These are phyloP conservation scores for Olivierus martensii DNA, from an alignment of 1,140 invertebrate genomes.

Conservation along the genomic window DNA sequence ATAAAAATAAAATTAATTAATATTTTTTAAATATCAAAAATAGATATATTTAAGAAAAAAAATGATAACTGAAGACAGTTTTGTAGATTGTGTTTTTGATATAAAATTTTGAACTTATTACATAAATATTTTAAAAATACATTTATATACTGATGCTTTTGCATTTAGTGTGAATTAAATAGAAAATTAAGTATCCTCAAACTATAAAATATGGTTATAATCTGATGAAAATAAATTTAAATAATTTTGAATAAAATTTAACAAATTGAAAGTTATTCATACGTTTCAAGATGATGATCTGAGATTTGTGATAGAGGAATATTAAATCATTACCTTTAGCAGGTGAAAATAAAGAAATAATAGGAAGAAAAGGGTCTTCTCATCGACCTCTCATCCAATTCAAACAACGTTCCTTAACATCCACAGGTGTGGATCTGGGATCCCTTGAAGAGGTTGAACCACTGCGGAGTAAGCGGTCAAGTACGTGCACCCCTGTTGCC, in stretches of 20 bases:
- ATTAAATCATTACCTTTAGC: not conserved
- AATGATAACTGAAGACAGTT: not conserved
- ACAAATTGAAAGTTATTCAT: not conserved
- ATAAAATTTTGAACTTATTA: not conserved
- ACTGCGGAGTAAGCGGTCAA: constrained; percentile 1
- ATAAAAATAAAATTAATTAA: too few relatives aligned
- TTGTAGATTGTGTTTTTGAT: not conserved
- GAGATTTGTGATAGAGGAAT: not conserved
- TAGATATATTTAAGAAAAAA: not conserved
- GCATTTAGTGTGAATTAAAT: too few relatives aligned
- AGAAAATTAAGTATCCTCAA: too few relatives aligned
- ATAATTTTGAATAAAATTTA: not conserved
- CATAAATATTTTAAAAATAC: too few relatives aligned
- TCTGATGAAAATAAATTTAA: too few relatives aligned
- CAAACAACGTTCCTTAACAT: constrained; percentile 14
- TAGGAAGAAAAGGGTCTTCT: not conserved
- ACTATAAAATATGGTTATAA: too few relatives aligned
- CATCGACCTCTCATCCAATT: constrained; percentile 2
- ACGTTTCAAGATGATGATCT: not conserved
- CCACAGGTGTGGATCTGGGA: constrained; percentile 14
- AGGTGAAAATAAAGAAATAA: not conserved
- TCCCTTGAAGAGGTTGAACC: constrained; percentile 17
- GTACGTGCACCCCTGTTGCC: constrained; percentile 1
- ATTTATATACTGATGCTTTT: too few relatives aligned
- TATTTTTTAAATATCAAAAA: not conserved